Evolutionary conservation across 2,888 invertebrate species (phyloP).

Genomic region (Volucella bombylans): DNA sequence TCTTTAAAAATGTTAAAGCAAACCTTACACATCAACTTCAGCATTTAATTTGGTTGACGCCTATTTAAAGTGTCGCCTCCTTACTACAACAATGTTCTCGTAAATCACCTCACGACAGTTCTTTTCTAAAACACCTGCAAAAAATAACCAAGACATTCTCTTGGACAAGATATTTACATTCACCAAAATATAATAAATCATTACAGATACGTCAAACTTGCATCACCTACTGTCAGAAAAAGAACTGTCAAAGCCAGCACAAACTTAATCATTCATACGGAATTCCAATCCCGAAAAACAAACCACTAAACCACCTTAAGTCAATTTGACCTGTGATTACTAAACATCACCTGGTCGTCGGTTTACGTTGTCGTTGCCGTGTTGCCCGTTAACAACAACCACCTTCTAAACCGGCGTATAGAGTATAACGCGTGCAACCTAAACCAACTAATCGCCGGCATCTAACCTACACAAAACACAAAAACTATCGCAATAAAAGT

Average conservation of each 20-base stretch:
- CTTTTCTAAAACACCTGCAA: too few relatives aligned
- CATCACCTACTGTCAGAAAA: constrained; percentile 30
- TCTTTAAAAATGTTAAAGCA: too few relatives aligned
- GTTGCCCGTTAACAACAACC: constrained; percentile 24
- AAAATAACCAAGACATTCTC: too few relatives aligned
- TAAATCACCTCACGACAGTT: too few relatives aligned
- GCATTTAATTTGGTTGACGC: too few relatives aligned
- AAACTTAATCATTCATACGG: constrained; percentile 52
- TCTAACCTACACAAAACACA: constrained; percentile 53
- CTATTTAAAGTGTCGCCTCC: too few relatives aligned
- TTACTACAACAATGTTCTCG: background rate
- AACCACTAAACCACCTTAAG: constrained; percentile 66
- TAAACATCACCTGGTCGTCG: constrained; percentile 38
- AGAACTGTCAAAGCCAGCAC: constrained; percentile 38
- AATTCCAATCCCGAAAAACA: constrained; percentile 44
- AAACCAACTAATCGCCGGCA: constrained; percentile 61
- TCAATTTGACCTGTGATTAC: constrained; percentile 62
- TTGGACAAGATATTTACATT: too few relatives aligned
- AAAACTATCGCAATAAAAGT: constrained; percentile 61
- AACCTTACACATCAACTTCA: too few relatives aligned
- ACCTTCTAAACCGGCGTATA: constrained; percentile 50
- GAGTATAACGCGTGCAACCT: constrained; percentile 11
- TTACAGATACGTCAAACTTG: background rate
- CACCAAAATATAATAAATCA: too few relatives aligned
- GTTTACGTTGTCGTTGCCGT: too few relatives aligned